Evolutionary conservation across 2,888 invertebrate species (phyloP).

Genomic region (Argyresthia albistria): DNA sequence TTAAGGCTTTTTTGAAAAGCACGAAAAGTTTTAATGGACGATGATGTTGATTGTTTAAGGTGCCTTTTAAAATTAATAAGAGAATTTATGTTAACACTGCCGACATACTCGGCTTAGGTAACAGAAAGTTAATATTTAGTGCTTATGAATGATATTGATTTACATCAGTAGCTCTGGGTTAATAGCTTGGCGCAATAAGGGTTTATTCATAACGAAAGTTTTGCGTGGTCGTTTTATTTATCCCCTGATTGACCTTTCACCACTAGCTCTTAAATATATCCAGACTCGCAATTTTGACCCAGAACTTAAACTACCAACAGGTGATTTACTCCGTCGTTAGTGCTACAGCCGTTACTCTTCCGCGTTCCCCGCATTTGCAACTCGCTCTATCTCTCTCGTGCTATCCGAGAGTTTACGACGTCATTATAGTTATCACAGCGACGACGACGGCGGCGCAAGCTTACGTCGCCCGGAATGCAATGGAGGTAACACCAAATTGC

Average conservation of each 20-base stretch:
- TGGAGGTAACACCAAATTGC: too few species aligned
- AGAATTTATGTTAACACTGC: too few species aligned
- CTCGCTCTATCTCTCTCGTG: slow-evolving; percentile 30
- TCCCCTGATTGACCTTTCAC: not conserved
- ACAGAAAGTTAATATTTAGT: too few species aligned
- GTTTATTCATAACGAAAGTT: too few species aligned
- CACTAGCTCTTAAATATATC: not conserved
- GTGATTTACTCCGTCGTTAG: slow-evolving; percentile 64
- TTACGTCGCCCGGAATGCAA: slow-evolving; percentile 12
- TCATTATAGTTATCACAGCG: slow-evolving; percentile 55
- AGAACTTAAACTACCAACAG: slow-evolving; percentile 20
- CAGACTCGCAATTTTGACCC: not conserved
- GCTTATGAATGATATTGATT: too few species aligned
- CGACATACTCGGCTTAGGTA: too few species aligned
- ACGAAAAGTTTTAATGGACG: too few species aligned
- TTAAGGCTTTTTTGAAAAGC: not conserved
- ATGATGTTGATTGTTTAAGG: too few species aligned
- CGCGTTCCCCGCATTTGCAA: slow-evolving; percentile 52
- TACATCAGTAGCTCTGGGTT: too few species aligned
- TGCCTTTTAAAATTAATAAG: too few species aligned
- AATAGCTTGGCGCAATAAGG: too few species aligned
- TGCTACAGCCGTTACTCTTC: slow-evolving; percentile 51
- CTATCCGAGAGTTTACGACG: slow-evolving; percentile 52
- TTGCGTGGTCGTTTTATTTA: too few species aligned
- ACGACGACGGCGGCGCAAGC: slow-evolving; percentile 14